Evolutionary conservation across 2,113 vertebrate species (phyloP).

Genomic region (Cochlearius cochlearius): DNA sequence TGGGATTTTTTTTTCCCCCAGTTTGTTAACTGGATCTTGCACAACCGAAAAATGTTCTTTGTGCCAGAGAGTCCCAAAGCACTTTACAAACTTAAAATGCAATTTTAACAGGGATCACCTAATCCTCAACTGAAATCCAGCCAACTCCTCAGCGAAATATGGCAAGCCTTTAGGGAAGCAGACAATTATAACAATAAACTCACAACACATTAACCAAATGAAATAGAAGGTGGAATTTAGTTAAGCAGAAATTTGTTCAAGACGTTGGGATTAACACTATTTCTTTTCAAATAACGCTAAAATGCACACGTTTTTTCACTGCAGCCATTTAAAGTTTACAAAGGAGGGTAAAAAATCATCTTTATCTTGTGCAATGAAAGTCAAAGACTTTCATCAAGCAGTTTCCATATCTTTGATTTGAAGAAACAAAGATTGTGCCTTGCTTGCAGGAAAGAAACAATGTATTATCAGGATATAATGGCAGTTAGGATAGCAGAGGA

Average conservation of each 20-base stretch:
- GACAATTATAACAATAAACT: background rate
- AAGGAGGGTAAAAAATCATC: background rate
- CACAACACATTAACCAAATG: background rate
- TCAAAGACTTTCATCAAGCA: background rate
- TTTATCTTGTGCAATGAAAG: background rate
- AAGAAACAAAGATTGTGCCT: background rate
- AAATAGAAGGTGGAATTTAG: background rate
- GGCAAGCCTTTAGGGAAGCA: background rate
- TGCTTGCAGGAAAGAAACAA: background rate
- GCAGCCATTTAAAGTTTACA: background rate
- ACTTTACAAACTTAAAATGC: background rate
- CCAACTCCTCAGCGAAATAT: background rate
- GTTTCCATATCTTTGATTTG: background rate
- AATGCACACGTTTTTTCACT: background rate
- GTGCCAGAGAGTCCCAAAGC: background rate
- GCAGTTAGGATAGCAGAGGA: background rate
- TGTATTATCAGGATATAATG: background rate
- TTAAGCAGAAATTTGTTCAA: background rate
- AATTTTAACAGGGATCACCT: background rate
- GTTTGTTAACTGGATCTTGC: background rate
- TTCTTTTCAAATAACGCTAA: background rate
- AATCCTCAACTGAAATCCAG: constrained; percentile 11
- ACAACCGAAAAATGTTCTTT: background rate
- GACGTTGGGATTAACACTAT: background rate
- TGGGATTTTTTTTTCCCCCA: background rate